Conservation (phyloP, 2,113 vertebrate species). For the Atlantisia rogersi region DNA sequence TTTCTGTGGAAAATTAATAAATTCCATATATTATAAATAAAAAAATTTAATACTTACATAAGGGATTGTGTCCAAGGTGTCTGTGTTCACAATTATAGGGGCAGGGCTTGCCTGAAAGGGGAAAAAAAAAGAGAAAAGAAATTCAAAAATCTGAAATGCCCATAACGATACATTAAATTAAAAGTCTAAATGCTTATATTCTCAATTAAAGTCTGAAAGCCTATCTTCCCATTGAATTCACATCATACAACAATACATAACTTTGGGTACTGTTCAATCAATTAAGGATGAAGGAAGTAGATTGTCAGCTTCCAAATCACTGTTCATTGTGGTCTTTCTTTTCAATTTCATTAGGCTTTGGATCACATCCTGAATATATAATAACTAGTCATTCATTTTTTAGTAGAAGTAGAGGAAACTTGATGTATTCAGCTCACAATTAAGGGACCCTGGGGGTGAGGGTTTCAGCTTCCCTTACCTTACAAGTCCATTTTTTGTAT, state of each 20-base stretch:
- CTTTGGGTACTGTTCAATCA: not conserved
- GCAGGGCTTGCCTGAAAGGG: constrained; percentile 89
- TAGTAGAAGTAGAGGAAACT: not conserved
- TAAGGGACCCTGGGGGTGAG: not conserved
- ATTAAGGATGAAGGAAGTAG: not conserved
- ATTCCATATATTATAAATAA: not conserved
- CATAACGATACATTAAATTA: not conserved
- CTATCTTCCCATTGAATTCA: not conserved
- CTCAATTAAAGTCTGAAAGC: not conserved
- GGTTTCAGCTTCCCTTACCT: not conserved
- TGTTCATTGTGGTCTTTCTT: not conserved
- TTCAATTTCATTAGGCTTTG: not conserved
- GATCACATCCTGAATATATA: not conserved
- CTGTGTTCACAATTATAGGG: constrained; percentile 96
- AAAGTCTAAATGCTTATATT: not conserved
- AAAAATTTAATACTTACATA: constrained; percentile 86
- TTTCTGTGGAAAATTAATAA: not conserved
- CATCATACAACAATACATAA: not conserved
- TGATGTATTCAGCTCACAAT: not conserved
- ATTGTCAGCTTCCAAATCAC: not conserved
- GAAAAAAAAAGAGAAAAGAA: not conserved
- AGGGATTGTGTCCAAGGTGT: constrained; percentile 95
- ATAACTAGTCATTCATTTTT: not conserved
- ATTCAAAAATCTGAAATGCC: not conserved
- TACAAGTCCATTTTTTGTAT: not conserved